A percentile compares a stretch with the other conserved stretches of the same genome.
These are phyloP conservation scores for Hypselothyrea guttata DNA, from an alignment of 2,888 invertebrate species.

Conservation along the genomic window DNA sequence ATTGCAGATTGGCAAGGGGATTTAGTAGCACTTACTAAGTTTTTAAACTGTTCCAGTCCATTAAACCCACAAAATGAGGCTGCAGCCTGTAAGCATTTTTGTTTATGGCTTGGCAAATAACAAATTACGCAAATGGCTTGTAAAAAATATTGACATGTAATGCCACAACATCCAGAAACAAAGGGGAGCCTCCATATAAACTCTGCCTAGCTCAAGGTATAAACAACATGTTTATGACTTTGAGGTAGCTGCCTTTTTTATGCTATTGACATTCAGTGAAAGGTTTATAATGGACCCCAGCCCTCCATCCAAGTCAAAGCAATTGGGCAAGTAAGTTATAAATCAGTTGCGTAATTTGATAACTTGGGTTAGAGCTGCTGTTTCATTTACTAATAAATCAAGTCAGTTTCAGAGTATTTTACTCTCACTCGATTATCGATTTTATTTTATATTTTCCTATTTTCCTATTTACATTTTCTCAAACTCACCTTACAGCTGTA, in stretches of 20 bases:
- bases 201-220: slow-evolving; percentile 14
- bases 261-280: slow-evolving; percentile 17
- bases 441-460: not conserved
- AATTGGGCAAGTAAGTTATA: slow-evolving; percentile 47
- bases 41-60: slow-evolving; percentile 49
- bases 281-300: not conserved
- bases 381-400: slow-evolving; percentile 36
- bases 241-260: slow-evolving; percentile 20
- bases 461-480: not conserved
- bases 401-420: not conserved
- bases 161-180: slow-evolving; percentile 15
- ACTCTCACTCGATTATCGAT: not conserved
- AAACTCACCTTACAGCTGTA: slow-evolving; percentile 88
- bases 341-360: slow-evolving; percentile 57
- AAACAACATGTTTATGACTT: slow-evolving; percentile 51
- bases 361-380: slow-evolving; percentile 18
- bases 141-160: slow-evolving; percentile 61
- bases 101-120: slow-evolving; percentile 67
- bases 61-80: slow-evolving; percentile 27
- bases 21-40: slow-evolving; percentile 47
- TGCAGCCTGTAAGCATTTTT: slow-evolving; percentile 40
- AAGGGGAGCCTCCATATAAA: not conserved
- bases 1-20: not conserved
- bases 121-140: slow-evolving; percentile 76
- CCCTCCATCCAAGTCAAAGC: not conserved